Base-by-base conservation (phyloP, 1,140 invertebrate species). In the Neodiprion fabricii region DNA sequence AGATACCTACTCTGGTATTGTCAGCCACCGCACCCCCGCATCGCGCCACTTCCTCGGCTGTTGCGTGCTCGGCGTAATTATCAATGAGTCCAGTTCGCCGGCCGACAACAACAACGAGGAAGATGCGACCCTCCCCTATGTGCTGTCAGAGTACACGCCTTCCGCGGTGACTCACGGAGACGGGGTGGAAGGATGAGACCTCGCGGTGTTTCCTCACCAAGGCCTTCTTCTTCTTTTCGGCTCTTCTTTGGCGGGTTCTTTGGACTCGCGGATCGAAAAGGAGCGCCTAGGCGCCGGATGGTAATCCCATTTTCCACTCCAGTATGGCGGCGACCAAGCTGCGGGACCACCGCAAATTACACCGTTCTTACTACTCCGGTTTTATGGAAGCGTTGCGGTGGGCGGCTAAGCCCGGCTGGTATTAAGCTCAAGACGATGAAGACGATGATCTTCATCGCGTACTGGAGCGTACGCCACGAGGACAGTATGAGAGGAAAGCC, bases 21-120 rank as follows among this genome's bases (percentile, higher is more conserved):
- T 17, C 53, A 7, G 53, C 53, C 28, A 4, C 7, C 28, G 53
- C 11, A 14, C 53, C 53, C 53, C n/a, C 28, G 28, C 28, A 40
- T 40, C 28, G 28, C 28, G 28, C 28, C 28, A 40, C 28, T 40
- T 40, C 28, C 28, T 68, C 69, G 48, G 68, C 48, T 61, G 70
- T 76, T 71, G 75, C 75, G 75, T 76, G 75, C 72, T 71, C 21
- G n/a, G 67, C 11, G 70, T 72, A 76, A 76, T 76, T 76, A 76
- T 74, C 67, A 65, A 74, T 74, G 73, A 74, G 65, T 68, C 23
- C 65, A 70, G 12, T 69, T 14, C 17, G 7, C 61, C 67, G 67
- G 67, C 69, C 65, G 28, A 28, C 72, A 66, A 67, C 67, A 73
- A 47, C 67, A 40, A 40, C 28, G 28, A 40, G 28, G 28, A 40